Evolutionary conservation across 2,113 vertebrate species (phyloP).

Genomic region (Monopterus albus): DNA sequence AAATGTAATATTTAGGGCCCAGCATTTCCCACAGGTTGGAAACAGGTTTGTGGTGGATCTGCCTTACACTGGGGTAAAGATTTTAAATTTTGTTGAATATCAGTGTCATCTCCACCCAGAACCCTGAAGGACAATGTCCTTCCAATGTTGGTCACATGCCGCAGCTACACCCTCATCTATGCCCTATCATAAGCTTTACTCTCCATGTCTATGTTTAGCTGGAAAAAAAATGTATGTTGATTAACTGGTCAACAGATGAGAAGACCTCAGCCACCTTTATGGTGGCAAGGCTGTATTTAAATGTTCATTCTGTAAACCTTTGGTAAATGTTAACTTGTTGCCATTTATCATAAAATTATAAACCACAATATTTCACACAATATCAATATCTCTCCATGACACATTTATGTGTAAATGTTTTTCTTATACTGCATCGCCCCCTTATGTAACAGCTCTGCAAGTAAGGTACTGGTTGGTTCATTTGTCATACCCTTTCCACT

Average conservation of each 20-base stretch:
- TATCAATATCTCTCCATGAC: not conserved
- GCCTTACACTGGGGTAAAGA: too few species aligned
- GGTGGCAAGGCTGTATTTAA: too few species aligned
- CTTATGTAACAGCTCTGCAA: constrained; percentile 12
- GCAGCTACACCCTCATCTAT: not conserved
- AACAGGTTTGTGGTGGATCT: not conserved
- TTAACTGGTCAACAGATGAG: constrained; percentile 12
- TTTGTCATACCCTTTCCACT: constrained; percentile 24
- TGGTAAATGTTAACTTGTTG: too few species aligned
- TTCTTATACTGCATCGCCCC: not conserved
- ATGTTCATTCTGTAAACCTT: too few species aligned
- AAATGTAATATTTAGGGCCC: not conserved
- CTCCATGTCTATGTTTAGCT: constrained; percentile 6
- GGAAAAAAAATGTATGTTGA: constrained; percentile 58
- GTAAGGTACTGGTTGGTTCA: not conserved
- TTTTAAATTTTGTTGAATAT: not conserved
- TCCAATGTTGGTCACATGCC: not conserved
- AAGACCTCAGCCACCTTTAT: constrained; percentile 12
- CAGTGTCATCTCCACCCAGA: not conserved
- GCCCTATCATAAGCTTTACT: constrained; percentile 4
- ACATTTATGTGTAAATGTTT: not conserved
- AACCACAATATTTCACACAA: too few species aligned
- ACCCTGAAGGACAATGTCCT: constrained; percentile 7
- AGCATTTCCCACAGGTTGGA: not conserved
- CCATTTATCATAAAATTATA: too few species aligned